Conservation (phyloP, 2,888 invertebrate genomes). For the Ametastegia equiseti region DNA sequence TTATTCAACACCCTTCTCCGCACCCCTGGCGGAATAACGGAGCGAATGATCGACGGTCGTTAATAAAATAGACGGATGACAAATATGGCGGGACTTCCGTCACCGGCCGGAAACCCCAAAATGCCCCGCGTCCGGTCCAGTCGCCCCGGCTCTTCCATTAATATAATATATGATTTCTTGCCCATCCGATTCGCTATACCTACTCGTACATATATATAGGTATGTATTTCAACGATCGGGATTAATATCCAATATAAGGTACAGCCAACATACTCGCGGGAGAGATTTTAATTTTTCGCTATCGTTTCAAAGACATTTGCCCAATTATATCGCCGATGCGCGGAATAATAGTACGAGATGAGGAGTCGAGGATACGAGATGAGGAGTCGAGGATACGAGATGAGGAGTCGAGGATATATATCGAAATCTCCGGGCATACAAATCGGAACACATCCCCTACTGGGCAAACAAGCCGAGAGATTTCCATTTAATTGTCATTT, state of each 20-base stretch:
- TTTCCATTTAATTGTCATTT: conserved; percentile 30
- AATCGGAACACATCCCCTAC: background rate
- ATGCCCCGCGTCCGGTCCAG: conserved; percentile 57
- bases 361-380: background rate
- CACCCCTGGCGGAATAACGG: conserved; percentile 61
- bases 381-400: background rate
- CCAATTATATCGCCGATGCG: no score
- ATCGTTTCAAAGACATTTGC: no score
- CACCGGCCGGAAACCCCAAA: conserved; percentile 65
- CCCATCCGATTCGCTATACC: background rate
- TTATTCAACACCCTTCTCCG: conserved; percentile 27
- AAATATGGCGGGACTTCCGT: conserved; percentile 72
- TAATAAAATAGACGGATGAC: conserved; percentile 65
- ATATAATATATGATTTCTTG: conserved; percentile 43
- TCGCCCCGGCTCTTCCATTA: conserved; percentile 40
- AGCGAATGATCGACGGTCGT: conserved; percentile 56
- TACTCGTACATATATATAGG: no score
- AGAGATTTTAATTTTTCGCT: no score
- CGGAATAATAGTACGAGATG: no score
- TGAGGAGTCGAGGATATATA: background rate
- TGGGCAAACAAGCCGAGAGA: background rate
- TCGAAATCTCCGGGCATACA: background rate
- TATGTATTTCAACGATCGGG: background rate
- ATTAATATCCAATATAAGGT: no score
- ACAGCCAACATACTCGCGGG: no score